Evolutionary conservation across 2,888 invertebrate genomes (phyloP).

Genomic region (Drosophila lutescens): DNA sequence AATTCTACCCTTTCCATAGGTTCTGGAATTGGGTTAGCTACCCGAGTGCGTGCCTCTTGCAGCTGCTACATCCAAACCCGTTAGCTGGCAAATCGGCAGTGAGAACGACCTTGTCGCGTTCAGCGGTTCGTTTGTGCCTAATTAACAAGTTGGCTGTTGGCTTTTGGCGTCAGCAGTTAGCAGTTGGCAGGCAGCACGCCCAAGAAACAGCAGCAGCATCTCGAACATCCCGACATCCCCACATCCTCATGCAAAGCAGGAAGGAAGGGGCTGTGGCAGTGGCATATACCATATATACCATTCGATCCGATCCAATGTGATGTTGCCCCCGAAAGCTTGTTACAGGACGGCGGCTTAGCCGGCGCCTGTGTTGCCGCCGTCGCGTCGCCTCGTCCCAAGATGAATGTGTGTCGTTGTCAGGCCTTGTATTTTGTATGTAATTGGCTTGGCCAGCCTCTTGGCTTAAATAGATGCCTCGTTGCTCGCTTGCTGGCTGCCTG

Average conservation of each 20-base stretch:
- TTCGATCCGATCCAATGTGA: not conserved
- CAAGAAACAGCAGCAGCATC: constrained; percentile 12
- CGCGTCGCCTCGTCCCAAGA: constrained; percentile 65
- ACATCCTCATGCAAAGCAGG: constrained; percentile 34
- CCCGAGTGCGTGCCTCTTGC: constrained; percentile 5
- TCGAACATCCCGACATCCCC: not conserved
- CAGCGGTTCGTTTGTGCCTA: constrained; percentile 53
- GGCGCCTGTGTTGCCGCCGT: constrained; percentile 62
- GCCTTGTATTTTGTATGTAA: constrained; percentile 76
- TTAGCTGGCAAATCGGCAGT: constrained; percentile 12
- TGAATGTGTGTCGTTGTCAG: constrained; percentile 76
- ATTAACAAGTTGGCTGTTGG: constrained; percentile 70
- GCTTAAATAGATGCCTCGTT: constrained; percentile 37
- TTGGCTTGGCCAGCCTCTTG: constrained; percentile 55
- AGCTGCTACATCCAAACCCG: constrained; percentile 17
- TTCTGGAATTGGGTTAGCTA: constrained; percentile 4
- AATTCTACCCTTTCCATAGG: not conserved
- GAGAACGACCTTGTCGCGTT: constrained; percentile 50
- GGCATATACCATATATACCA: constrained; percentile 7
- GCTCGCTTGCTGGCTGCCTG: constrained; percentile 44
- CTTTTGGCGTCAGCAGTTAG: constrained; percentile 55
- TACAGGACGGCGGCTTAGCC: constrained; percentile 69
- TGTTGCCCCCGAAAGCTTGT: constrained; percentile 57
- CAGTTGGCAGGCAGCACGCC: constrained; percentile 56
- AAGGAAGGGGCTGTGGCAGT: constrained; percentile 3